Base-by-base conservation (phyloP, 1,140 invertebrate genomes). In the Diabrotica virgifera region DNA sequence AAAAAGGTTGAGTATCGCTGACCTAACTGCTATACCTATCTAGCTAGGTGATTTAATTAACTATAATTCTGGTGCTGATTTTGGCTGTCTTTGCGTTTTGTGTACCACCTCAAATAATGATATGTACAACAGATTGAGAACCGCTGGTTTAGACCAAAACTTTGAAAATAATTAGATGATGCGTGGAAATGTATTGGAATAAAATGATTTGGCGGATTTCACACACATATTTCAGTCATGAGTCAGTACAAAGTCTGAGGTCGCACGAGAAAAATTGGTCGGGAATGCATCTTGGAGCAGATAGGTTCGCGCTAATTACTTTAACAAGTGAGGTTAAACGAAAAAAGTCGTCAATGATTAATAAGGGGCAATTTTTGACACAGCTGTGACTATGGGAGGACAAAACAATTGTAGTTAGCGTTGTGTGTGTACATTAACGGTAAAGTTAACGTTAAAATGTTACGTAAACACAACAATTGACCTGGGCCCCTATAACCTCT, bases 381-480 rank as follows among this genome's bases (percentile, higher is more conserved):
- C 66, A 68, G 66, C 66, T 68, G 66, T 64, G 63, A 62, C 38
- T 50, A 37, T 51, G 52, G 10, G 51, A 64, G 65, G 65, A 64
- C 64, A 64, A 66, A 69, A 63, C 62, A 65, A 69, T 71, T 71
- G 68, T 68, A 64, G 68, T 65, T 66, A 24, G 51, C 50, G 11
- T 8, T n/a, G 36, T 37, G 40, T 36, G 40, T 10, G 13, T 55
- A 51, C 62, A 46, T 63, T 52, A 65, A 68, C 72, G 70, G 68
- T 65, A 61, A 65, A 54, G 36, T 57, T 57, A 36, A 65, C 24
- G 50, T 57, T 57, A 36, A 63, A 9, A 66, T 71, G 68, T 73
- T 73, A 73, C 72, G 70, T 70, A 71, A 73, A 73, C 72, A 71
- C 63, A 67, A 64, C 60, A 71, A 71, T 73, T 73, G 70, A 73